A percentile compares a stretch with the other conserved stretches of the same genome.
Conservation (phyloP, 2,888 invertebrate species). For the Cephus pulcher region DNA sequence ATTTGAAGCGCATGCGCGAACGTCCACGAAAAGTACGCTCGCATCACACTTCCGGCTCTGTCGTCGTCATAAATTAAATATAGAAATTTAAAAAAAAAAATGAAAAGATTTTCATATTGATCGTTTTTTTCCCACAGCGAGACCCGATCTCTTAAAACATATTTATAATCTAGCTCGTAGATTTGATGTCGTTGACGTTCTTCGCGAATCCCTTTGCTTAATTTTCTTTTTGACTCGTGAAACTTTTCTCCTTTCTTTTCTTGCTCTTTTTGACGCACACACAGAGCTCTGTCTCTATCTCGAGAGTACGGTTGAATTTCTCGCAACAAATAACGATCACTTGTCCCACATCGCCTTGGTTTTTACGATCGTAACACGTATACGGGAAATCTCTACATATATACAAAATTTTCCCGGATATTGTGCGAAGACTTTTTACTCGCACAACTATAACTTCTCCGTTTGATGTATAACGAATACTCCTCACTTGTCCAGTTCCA, state of each 20-base stretch:
- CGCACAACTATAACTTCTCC: neutral
- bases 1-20: neutral
- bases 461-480: neutral
- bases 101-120: slow-evolving; percentile 30
- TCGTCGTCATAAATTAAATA: slow-evolving; percentile 46
- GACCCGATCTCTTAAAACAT: slow-evolving; percentile 54
- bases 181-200: slow-evolving; percentile 13
- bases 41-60: neutral
- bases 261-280: neutral
- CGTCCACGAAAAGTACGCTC: neutral
- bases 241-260: neutral
- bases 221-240: slow-evolving; percentile 14
- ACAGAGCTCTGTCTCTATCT: neutral
- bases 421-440: neutral
- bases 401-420: neutral
- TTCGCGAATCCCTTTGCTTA: neutral
- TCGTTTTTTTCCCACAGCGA: slow-evolving; percentile 45
- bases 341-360: neutral
- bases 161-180: slow-evolving; percentile 38
- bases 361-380: neutral
- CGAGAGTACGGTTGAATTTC: neutral
- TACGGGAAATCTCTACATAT: neutral
- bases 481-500: slow-evolving; percentile 71
- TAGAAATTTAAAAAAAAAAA: slow-evolving; percentile 49
- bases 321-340: neutral